A percentile compares a stretch with the other conserved stretches of the same genome.
phyloP scores from a whole-genome alignment of 2,113 vertebrate species.

The Lagopus leucura region DNA sequence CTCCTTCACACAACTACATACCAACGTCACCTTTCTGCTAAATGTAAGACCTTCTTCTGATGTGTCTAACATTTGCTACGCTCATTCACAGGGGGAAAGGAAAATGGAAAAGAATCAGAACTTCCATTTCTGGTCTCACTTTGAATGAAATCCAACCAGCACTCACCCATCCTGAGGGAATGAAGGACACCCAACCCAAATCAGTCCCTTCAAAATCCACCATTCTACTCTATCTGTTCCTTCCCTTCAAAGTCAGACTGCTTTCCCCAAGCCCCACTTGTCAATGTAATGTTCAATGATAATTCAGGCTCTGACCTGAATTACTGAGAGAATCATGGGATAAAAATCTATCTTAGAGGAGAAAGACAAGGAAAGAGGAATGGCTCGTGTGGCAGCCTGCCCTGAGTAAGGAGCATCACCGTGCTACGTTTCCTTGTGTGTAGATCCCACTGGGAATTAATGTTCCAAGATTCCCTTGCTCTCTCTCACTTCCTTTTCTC shows the following conservation, averaged over 20 bases:
- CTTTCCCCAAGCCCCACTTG: not conserved
- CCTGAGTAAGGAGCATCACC: not conserved
- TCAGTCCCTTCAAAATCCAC: not conserved
- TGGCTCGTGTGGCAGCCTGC: not conserved
- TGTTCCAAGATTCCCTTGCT: not conserved
- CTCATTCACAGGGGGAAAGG: not conserved
- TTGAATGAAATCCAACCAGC: not conserved
- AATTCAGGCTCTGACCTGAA: constrained; percentile 25
- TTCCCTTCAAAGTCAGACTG: not conserved
- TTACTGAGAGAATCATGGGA: not conserved
- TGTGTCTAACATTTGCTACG: not conserved
- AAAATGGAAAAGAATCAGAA: constrained; percentile 5
- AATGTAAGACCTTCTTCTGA: not conserved
- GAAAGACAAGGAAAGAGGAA: not conserved
- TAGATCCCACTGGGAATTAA: not conserved
- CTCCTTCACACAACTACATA: not conserved
- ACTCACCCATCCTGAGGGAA: not conserved
- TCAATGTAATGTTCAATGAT: not conserved
- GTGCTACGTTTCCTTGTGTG: not conserved
- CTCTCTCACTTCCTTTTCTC: not conserved
- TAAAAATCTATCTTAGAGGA: not conserved
- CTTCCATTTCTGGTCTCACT: not conserved
- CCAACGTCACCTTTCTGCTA: not conserved
- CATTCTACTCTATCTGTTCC: not conserved
- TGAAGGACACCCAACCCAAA: not conserved